A percentile compares a stretch with the other conserved stretches of the same genome.
Conservation (phyloP, 2,797 vertebrate species). For the Coracias cyanogaster region DNA sequence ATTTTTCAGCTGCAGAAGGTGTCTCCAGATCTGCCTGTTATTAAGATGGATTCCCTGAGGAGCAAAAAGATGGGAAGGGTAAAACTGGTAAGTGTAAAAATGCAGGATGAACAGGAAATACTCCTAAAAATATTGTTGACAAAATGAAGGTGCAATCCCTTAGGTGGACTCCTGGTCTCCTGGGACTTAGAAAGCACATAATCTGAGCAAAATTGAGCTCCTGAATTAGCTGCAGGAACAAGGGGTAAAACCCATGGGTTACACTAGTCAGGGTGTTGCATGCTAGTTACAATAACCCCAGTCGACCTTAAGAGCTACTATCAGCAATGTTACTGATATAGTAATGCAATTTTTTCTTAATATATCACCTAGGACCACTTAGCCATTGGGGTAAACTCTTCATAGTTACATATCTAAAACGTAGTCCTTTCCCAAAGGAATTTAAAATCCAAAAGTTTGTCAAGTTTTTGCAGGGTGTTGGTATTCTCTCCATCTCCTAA, state of each 20-base stretch:
- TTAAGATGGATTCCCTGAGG: not conserved
- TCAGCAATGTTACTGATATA: not conserved
- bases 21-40: not conserved
- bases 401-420: not conserved
- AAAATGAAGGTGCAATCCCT: not conserved
- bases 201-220: not conserved
- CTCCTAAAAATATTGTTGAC: not conserved
- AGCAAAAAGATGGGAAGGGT: not conserved
- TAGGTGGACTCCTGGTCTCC: not conserved
- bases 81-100: not conserved
- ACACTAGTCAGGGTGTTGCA: not conserved
- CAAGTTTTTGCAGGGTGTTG: not conserved
- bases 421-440: not conserved
- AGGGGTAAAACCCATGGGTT: not conserved
- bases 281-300: not conserved
- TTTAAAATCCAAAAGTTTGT: not conserved
- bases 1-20: not conserved
- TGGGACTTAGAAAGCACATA: not conserved
- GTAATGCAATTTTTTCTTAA: not conserved
- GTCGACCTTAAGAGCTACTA: not conserved
- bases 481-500: not conserved
- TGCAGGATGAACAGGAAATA: not conserved
- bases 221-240: not conserved
- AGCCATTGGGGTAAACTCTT: not conserved
- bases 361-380: not conserved